Conservation (phyloP, 2,797 vertebrate species). For the Crocidura indochinensis region DNA sequence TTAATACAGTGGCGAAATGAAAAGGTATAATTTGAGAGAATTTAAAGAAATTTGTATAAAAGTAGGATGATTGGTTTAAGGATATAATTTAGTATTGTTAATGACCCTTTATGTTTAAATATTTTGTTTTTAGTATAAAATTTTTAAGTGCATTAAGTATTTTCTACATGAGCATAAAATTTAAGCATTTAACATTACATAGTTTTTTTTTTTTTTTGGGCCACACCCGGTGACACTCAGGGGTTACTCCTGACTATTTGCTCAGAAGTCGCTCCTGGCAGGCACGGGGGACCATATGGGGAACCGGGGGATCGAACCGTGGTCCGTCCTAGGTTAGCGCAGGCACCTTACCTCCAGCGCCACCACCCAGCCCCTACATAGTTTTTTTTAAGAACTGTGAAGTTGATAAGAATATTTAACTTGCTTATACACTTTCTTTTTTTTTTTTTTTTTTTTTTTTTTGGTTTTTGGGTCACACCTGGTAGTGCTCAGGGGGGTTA, state of each 20-base stretch:
- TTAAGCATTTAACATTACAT: slow-evolving; percentile 26
- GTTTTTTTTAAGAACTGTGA: slow-evolving; percentile 59
- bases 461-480: too few relatives aligned
- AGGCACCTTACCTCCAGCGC: too few relatives aligned
- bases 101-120: background rate
- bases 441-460: too few relatives aligned
- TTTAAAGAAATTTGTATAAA: slow-evolving; percentile 12
- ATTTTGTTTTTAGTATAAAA: slow-evolving; percentile 53
- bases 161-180: slow-evolving; percentile 48
- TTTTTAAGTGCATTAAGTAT: slow-evolving; percentile 48
- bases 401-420: slow-evolving; percentile 63
- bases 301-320: too few relatives aligned
- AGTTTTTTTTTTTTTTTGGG: slow-evolving; percentile 52
- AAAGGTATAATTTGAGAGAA: slow-evolving; percentile 18
- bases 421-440: too few relatives aligned
- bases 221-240: too few relatives aligned
- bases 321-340: too few relatives aligned
- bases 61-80: slow-evolving; percentile 54
- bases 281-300: too few relatives aligned
- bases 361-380: too few relatives aligned
- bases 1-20: background rate
- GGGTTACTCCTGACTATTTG: too few relatives aligned
- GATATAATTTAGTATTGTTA: slow-evolving; percentile 14
- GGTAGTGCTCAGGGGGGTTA: too few relatives aligned
- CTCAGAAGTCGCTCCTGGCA: too few relatives aligned